These are phyloP conservation scores for Microvelia longipes DNA, from an alignment of 1,140 invertebrate species.

Conservation along the genomic window DNA sequence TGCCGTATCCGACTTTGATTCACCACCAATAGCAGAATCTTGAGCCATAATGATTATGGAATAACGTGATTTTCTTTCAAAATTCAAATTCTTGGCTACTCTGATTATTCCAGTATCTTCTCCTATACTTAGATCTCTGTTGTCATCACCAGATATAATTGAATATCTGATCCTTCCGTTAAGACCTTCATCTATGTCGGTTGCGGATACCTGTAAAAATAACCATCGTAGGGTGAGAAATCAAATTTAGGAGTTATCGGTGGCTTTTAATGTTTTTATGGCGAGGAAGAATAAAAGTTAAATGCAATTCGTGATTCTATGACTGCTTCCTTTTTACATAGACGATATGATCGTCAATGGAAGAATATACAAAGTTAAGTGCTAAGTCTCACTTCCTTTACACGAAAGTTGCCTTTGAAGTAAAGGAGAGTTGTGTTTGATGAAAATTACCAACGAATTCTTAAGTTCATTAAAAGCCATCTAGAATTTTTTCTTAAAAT, in stretches of 20 bases:
- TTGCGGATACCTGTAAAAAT: conserved; percentile 58
- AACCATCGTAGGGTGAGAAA: background rate
- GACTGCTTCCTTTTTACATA: too few relatives aligned
- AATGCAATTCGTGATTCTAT: too few relatives aligned
- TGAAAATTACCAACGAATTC: too few relatives aligned
- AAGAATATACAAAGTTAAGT: too few relatives aligned
- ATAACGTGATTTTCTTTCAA: conserved; percentile 59
- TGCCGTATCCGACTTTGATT: conserved; percentile 49
- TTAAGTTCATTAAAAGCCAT: too few relatives aligned
- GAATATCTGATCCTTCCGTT: conserved; percentile 79
- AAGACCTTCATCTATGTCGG: conserved; percentile 73
- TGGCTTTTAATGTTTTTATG: too few relatives aligned
- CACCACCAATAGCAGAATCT: conserved; percentile 57
- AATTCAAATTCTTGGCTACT: conserved; percentile 81
- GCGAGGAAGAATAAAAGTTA: too few relatives aligned
- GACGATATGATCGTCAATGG: too few relatives aligned
- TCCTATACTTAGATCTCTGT: conserved; percentile 76
- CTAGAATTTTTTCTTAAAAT: too few relatives aligned
- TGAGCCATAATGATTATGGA: conserved; percentile 69
- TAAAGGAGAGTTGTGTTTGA: too few relatives aligned
- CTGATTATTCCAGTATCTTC: conserved; percentile 76
- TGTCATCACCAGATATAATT: conserved; percentile 74
- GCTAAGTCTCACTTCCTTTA: too few relatives aligned
- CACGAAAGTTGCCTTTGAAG: too few relatives aligned
- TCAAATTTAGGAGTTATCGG: background rate